A percentile compares a stretch with the other conserved stretches of the same genome.
These are phyloP conservation scores for Drosophila buzzatii DNA, from an alignment of 2,888 invertebrate species.

Conservation along the genomic window DNA sequence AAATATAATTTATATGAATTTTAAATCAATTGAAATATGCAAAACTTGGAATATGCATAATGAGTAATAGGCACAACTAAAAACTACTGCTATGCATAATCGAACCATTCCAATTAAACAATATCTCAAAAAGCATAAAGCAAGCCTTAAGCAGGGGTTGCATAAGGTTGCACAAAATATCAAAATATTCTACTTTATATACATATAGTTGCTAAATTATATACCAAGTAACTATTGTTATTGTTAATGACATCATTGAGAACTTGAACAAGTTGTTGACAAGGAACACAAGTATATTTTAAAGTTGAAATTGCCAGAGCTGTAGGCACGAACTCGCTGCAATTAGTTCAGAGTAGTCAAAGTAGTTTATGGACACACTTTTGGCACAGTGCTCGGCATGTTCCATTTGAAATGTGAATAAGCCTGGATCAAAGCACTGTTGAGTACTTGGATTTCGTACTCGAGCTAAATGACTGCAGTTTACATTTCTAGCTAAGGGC, in stretches of 20 bases:
- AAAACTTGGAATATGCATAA: too few relatives aligned
- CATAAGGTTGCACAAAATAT: neutral
- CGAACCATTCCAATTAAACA: too few relatives aligned
- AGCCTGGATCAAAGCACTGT: conserved; percentile 2
- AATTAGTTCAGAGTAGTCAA: neutral
- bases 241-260: neutral
- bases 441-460: conserved; percentile 16
- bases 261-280: neutral
- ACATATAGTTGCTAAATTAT: too few relatives aligned
- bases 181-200: too few relatives aligned
- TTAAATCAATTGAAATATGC: neutral
- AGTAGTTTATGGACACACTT: neutral
- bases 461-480: conserved; percentile 21
- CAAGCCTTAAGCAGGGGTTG: too few relatives aligned
- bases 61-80: too few relatives aligned
- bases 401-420: neutral
- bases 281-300: neutral
- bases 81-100: too few relatives aligned
- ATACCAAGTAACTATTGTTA: neutral
- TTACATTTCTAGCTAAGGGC: conserved; percentile 7
- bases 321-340: neutral
- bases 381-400: neutral
- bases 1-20: neutral
- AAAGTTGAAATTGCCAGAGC: neutral
- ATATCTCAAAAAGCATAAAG: neutral